Evolutionary conservation across 2,888 invertebrate genomes (phyloP), one percentile per base, ranked within the genome.

Genomic region (Polietes domitor): DNA sequence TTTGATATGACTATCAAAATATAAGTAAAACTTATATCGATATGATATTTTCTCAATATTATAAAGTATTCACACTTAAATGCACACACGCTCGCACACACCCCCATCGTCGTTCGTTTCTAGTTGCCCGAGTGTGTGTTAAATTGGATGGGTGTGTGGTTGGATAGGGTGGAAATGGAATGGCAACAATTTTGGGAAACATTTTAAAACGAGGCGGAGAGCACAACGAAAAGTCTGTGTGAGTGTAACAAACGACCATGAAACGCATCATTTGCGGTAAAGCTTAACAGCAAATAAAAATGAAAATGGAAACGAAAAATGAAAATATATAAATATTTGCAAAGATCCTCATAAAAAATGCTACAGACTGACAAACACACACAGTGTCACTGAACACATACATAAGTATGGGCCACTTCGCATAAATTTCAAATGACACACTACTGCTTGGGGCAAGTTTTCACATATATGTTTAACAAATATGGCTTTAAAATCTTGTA

Each of bases 251-350:
- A 47, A 24, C 72, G 72, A 72, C 72, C 32, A 72, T 58, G 41
- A 58, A 72, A 58, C 72, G 53, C 37, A 58, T 72, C 72, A 72
- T 55, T 55, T 72, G 72, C 37, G 72, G 72, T 72, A 24, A 58
- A 72, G 55, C 72, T 55, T 55, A 72, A 72, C 72, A 58, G 53
- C 55, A 72, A 72, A 72, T 72, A 72, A 53, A 72, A 32, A 72
- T 37, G 21, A 72, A 55, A 53, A 55, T 55, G 50, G 50, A 58
- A 58, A 58, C 19, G 26, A 26, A 58, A 58, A 58, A 58, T 58
- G 24, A 58, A 58, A 58, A 58, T 12, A 32, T 65, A 65, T 41
- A 72, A 72, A 58, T 72, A 72, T 55, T 41, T 58, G 37, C n/a
- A 55, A 41, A 37, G 21, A 72, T 17, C 50, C 28, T 12, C 21